phyloP scores from a whole-genome alignment of 2,888 invertebrate genomes.

The Diogma glabrata region DNA sequence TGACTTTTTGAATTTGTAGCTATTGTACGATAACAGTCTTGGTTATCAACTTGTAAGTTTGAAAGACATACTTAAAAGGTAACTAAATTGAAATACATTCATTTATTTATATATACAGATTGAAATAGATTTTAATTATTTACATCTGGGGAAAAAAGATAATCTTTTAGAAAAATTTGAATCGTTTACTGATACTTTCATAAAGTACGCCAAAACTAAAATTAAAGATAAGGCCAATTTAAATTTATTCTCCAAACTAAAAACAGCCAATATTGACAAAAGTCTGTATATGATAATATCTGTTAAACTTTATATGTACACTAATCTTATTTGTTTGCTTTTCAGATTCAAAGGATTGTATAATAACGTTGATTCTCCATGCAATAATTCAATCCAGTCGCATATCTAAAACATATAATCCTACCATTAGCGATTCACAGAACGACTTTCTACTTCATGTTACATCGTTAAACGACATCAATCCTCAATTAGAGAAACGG shows the following conservation, averaged over 20 bases:
- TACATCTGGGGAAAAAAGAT: not conserved
- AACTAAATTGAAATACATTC: no score
- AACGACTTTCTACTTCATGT: not conserved
- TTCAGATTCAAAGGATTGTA: not conserved
- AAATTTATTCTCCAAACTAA: not conserved
- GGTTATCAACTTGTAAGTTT: no score
- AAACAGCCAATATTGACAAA: no score
- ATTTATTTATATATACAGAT: no score
- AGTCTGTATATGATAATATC: no score
- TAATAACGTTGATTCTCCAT: not conserved
- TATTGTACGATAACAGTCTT: no score
- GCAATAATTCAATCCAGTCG: not conserved
- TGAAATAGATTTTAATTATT: conserved; percentile 1
- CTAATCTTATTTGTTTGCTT: no score
- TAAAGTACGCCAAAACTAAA: not conserved
- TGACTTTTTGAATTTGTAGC: no score
- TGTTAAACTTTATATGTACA: no score
- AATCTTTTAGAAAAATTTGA: not conserved
- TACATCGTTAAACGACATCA: not conserved
- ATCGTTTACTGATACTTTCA: not conserved
- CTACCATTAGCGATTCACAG: not conserved
- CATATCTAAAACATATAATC: not conserved
- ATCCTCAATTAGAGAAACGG: not conserved
- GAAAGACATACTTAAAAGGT: no score
- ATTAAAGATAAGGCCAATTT: not conserved